Base-by-base conservation (phyloP, 2,797 vertebrate species). In the Molossus alvarezi region DNA sequence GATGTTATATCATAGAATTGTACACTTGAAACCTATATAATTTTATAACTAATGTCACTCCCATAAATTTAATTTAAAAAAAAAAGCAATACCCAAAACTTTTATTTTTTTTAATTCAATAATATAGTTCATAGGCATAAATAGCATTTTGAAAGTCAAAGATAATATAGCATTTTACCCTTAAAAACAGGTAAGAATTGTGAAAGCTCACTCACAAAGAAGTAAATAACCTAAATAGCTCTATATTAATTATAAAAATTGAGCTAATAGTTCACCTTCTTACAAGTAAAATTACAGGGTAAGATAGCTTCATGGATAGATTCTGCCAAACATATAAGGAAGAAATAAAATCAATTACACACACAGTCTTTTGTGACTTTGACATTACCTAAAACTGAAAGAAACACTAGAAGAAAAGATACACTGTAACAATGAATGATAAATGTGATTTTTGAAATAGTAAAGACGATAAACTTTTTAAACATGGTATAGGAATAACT, bases 381-480 rank as follows among this genome's bases (percentile, higher is more conserved):
- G 14, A 37, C 13, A 79, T 23, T n/a, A 71, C 11, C 23, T 33
- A n/a, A 18, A 67, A 60, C 8, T 53, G 23, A 91, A 55, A 51
- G 25, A 81, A 72, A 72, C 48, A 72, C 12, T 80, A 23, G n/a
- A 64, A 79, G 25, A 23, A 71, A 90, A 64, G 9, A 37, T 29
- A 73, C 1, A 14, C 18, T 76, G 1, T 3, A 60, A 9, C 9
- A 82, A 25, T 77, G 55, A 75, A 88, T 55, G 60, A 51, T 2
- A 82, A 82, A 62, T 13, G 3, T 48, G 20, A 2, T 14, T 76
- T 69, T 92, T 33, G 20, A 76, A 88, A 13, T 9, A 81, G 8
- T 51, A 72, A 67, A 80, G 15, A 80, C 48, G 25, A 67, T 73
- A 23, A 91, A 67, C 18, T 95, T 58, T 18, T 73, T 82, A 87